A percentile compares a stretch with the other conserved stretches of the same genome.
These are phyloP conservation scores for Rhinatrema bivittatum DNA, from an alignment of 2,797 vertebrate genomes.

Conservation along the genomic window DNA sequence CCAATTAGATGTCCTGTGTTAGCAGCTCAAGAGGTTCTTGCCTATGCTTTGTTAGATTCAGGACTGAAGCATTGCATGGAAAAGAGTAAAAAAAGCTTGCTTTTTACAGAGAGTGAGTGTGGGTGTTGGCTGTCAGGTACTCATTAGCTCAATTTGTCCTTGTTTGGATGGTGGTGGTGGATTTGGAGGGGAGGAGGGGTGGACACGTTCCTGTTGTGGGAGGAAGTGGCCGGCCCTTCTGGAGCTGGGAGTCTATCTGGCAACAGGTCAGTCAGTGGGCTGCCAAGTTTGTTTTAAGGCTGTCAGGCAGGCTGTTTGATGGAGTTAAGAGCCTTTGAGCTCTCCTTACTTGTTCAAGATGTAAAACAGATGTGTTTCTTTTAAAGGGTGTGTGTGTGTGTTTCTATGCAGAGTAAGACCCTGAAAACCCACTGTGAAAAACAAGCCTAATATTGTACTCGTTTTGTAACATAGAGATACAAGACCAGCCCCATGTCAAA, in stretches of 20 bases:
- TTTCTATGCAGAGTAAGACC: constrained; percentile 1
- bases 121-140: too few relatives aligned
- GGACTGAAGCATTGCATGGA: too few relatives aligned
- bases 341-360: constrained; percentile 9
- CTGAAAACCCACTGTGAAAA: background rate
- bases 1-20: too few relatives aligned
- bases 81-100: too few relatives aligned
- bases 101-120: too few relatives aligned
- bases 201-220: accelerated
- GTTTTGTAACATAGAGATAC: too few relatives aligned
- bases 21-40: too few relatives aligned
- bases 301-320: constrained; percentile 3
- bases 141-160: accelerated
- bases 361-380: constrained; percentile 17
- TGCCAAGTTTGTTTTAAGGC: background rate
- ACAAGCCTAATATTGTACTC: background rate
- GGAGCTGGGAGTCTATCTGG: background rate
- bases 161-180: too few relatives aligned
- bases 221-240: background rate
- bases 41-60: too few relatives aligned
- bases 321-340: background rate
- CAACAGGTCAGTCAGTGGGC: too few relatives aligned
- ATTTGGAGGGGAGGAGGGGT: too few relatives aligned
- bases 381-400: background rate
- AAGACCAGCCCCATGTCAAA: too few relatives aligned